phyloP scores from a whole-genome alignment of 1,140 invertebrate species.

The Drosophila athabasca region DNA sequence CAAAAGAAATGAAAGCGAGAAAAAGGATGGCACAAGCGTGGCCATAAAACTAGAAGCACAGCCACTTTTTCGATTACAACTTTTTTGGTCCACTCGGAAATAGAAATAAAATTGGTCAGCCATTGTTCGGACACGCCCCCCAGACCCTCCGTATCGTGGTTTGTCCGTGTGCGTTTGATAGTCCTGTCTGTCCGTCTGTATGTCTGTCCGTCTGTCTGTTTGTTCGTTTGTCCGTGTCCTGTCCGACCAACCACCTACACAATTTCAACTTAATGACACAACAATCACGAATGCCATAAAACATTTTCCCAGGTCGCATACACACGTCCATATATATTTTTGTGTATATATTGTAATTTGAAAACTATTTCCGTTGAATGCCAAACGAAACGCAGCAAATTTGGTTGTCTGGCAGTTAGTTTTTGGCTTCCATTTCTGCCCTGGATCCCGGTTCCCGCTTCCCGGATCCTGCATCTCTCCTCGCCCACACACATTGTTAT shows the following conservation, averaged over 20 bases:
- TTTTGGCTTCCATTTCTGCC: conserved; percentile 31
- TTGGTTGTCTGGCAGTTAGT: conserved; percentile 43
- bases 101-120: conserved; percentile 68
- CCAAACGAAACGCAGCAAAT: conserved; percentile 29
- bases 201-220: conserved; percentile 9
- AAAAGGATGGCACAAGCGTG: conserved; percentile 30
- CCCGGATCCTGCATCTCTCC: too few species aligned
- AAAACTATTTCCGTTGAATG: conserved; percentile 69
- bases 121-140: conserved; percentile 44
- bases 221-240: conserved; percentile 25
- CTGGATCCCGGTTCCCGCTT: background rate
- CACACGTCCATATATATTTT: conserved; percentile 16
- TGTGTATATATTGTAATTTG: conserved; percentile 47
- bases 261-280: conserved; percentile 82
- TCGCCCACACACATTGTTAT: conserved; percentile 37
- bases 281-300: conserved; percentile 80
- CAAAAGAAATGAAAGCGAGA: background rate
- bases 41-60: conserved; percentile 49
- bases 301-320: conserved; percentile 65
- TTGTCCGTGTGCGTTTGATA: conserved; percentile 16
- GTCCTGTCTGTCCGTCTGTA: conserved; percentile 1
- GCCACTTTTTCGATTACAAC: conserved; percentile 76
- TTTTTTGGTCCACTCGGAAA: conserved; percentile 52
- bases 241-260: conserved; percentile 65
- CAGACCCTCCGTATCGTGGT: background rate